Evolutionary conservation across 2,888 invertebrate species (phyloP).

Genomic region (Chelonus formosanus): DNA sequence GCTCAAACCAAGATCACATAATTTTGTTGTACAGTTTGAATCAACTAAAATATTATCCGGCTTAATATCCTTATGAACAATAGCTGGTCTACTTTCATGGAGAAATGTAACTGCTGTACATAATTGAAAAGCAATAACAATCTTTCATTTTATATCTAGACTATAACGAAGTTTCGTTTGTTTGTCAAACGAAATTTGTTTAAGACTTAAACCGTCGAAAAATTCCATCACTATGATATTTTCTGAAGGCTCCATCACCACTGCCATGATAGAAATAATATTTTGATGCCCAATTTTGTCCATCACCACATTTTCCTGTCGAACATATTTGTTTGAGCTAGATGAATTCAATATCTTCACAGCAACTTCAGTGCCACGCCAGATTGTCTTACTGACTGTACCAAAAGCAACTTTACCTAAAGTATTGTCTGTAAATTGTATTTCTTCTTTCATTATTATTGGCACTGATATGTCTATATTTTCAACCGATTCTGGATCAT

Average conservation of each 20-base stretch:
- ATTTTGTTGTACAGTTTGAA: slow-evolving; percentile 7
- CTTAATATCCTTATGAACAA: slow-evolving; percentile 35
- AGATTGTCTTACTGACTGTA: slow-evolving; percentile 15
- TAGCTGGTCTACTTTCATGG: slow-evolving; percentile 23
- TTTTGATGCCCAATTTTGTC: slow-evolving; percentile 27
- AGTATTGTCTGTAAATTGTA: not conserved
- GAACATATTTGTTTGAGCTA: slow-evolving; percentile 7
- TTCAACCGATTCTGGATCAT: no score
- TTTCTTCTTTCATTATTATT: not conserved
- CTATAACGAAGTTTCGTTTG: slow-evolving; percentile 3
- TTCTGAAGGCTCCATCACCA: no score
- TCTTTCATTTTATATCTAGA: not conserved
- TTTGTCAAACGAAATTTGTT: slow-evolving; percentile 25
- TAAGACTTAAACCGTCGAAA: slow-evolving; percentile 24
- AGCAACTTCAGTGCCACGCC: slow-evolving; percentile 23
- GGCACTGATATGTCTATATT: not conserved
- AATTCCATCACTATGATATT: slow-evolving; percentile 33
- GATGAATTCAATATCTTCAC: slow-evolving; percentile 23
- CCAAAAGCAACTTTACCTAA: not conserved
- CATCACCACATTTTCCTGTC: slow-evolving; percentile 27
- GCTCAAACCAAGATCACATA: slow-evolving; percentile 30
- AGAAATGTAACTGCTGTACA: slow-evolving; percentile 26
- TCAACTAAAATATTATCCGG: slow-evolving; percentile 34
- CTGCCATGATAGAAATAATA: no score
- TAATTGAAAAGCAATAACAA: slow-evolving; percentile 25